Conservation (phyloP, 2,113 vertebrate species). For the Seriola rivoliana region DNA sequence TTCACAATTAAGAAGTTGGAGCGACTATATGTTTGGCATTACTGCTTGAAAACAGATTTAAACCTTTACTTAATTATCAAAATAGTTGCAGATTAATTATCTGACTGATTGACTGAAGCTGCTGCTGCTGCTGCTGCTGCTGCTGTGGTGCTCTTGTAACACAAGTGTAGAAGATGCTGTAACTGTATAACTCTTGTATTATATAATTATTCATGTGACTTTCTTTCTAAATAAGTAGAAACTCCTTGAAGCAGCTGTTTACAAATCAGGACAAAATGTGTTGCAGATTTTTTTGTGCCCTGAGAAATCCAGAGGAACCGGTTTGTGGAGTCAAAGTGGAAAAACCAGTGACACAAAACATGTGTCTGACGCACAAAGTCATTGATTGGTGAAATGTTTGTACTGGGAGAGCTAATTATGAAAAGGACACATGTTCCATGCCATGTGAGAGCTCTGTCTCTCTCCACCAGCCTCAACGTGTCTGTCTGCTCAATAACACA, state of each 20-base stretch:
- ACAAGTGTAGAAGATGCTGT: too few relatives aligned
- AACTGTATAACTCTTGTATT: background rate
- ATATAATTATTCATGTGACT: background rate
- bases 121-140: too few relatives aligned
- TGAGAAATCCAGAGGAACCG: conserved; percentile 18
- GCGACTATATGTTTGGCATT: background rate
- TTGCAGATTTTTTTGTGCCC: background rate
- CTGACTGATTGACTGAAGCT: too few relatives aligned
- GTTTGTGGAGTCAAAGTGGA: background rate
- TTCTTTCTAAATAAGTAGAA: background rate
- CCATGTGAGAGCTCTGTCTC: background rate
- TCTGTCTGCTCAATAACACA: background rate
- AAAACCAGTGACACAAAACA: background rate
- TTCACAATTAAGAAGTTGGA: background rate
- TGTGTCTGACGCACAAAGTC: too few relatives aligned
- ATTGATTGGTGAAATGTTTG: background rate
- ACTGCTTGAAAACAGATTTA: background rate
- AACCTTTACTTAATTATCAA: background rate
- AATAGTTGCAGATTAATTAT: background rate
- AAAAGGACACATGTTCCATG: conserved; percentile 2
- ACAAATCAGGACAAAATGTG: background rate
- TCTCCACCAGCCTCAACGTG: background rate
- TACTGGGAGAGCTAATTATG: conserved; percentile 14
- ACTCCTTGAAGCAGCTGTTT: background rate
- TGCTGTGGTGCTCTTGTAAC: too few relatives aligned